Evolutionary conservation across 2,113 vertebrate genomes (phyloP), one percentile per base, ranked within the genome.

Genomic region (Cottus gobio): DNA sequence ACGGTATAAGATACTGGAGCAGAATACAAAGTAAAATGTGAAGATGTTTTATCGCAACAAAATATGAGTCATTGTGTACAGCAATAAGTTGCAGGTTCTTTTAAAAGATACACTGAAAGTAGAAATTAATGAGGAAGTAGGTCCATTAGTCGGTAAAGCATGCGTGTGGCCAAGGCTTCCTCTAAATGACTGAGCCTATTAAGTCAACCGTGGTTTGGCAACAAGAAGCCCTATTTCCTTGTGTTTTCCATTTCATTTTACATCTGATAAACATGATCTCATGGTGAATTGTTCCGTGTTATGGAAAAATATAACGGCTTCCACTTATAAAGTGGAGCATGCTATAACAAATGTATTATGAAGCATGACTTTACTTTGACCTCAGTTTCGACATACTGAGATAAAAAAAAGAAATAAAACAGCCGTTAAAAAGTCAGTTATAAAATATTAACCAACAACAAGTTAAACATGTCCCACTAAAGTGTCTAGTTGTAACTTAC

Each of bases 401-500:
- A 72, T 46, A 10, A 62, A 63, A 34, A 26, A 63, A 63, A 34
- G 22, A 63, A 80, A 74, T 10, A 13, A 61, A 46, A 31, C 31
- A 62, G 60, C 26, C 5, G 10, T 64, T 64, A 15, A 24, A 48
- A 50, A 11, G 7, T 12, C 18, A 75, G 3, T 50, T 28, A 20
- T n/a, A 9, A 61, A 68, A 60, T 16, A 63, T 42, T 16, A 65
- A 30, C 44, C 13, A 58, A 72, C 50, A 36, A 66, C 39, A 62
- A 80, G 18, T 24, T n/a, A 24, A 7, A 48, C 4, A n/a, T 42
- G 34, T 36, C 28, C 66, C 42, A 61, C 3, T 50, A n/a, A 37
- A 24, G 10, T 10, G 13, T 39, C 3, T 42, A 1, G 2, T 5
- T 70, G 20, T 42, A 15, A 91, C 98, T 96, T 86, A 99, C 98